A percentile compares a stretch with the other conserved stretches of the same genome.
These are phyloP conservation scores for Siniperca obscura DNA, from an alignment of 2,797 vertebrate genomes.

Conservation along the genomic window DNA sequence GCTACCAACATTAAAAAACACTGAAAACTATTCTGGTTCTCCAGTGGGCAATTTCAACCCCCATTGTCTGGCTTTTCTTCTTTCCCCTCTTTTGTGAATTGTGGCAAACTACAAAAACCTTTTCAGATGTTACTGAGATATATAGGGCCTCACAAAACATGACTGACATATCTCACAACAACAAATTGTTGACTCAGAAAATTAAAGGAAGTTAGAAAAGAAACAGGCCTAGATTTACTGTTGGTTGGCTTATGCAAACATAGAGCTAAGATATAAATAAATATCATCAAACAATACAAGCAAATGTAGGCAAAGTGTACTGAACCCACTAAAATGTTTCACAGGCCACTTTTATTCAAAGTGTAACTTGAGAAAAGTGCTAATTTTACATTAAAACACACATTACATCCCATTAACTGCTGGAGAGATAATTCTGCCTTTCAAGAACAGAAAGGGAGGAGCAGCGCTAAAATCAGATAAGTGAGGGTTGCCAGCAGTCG, in stretches of 20 bases:
- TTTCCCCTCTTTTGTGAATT: conserved; percentile 33
- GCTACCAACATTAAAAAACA: conserved; percentile 44
- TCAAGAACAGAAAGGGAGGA: conserved; percentile 78
- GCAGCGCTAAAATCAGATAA: conserved; percentile 80
- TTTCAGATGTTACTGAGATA: conserved; percentile 33
- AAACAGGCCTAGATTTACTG: not conserved
- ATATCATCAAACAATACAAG: not conserved
- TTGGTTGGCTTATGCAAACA: conserved; percentile 3
- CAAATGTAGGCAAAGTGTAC: not conserved
- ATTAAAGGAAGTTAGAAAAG: conserved; percentile 16
- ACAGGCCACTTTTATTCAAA: conserved; percentile 45
- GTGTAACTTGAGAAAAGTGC: conserved; percentile 42
- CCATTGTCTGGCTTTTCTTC: conserved; percentile 29
- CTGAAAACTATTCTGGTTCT: conserved; percentile 32
- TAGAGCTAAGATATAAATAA: not conserved
- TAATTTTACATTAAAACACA: conserved; percentile 79
- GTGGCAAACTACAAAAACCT: conserved; percentile 29
- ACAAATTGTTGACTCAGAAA: conserved; percentile 13
- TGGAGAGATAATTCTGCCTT: conserved; percentile 75
- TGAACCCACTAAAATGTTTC: conserved; percentile 27
- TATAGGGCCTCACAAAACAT: conserved; percentile 30
- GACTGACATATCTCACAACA: conserved; percentile 32
- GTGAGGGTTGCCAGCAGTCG: conserved; percentile 74
- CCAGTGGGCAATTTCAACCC: conserved; percentile 44
- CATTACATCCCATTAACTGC: conserved; percentile 78